A percentile compares a stretch with the other conserved stretches of the same genome.
These are phyloP conservation scores for Delphinapterus leucas DNA, from an alignment of 2,113 vertebrate species.

Conservation along the genomic window DNA sequence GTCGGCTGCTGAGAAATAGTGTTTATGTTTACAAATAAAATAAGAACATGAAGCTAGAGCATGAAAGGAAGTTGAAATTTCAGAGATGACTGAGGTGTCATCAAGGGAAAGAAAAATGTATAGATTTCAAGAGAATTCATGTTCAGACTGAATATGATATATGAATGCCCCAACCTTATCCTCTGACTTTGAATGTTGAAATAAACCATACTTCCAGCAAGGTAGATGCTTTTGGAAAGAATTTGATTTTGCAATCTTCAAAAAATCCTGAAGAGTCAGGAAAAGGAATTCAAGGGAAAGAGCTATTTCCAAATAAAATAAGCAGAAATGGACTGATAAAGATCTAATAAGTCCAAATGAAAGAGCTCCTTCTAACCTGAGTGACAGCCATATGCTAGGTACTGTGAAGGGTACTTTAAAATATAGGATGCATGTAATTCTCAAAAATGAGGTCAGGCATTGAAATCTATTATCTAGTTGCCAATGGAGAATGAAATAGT, in stretches of 20 bases:
- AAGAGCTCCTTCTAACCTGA: not conserved
- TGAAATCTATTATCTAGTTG: not conserved
- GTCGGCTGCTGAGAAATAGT: not conserved
- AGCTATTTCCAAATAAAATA: not conserved
- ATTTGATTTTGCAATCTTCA: not conserved
- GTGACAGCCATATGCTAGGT: not conserved
- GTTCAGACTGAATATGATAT: not conserved
- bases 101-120: not conserved
- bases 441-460: not conserved
- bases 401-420: not conserved
- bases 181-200: not conserved
- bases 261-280: not conserved
- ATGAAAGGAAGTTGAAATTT: not conserved
- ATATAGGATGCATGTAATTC: not conserved
- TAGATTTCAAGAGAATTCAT: conserved; percentile 4
- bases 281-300: not conserved
- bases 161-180: not conserved
- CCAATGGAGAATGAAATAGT: not conserved
- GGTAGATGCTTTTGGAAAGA: not conserved
- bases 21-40: conserved; percentile 33
- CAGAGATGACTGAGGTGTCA: not conserved
- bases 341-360: not conserved
- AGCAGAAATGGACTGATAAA: not conserved
- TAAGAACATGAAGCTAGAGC: not conserved
- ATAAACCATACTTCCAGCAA: not conserved